These are phyloP conservation scores for Pocillopora meandrina DNA, from an alignment of 92 coral and sea anemone genomes.

Conservation along the genomic window DNA sequence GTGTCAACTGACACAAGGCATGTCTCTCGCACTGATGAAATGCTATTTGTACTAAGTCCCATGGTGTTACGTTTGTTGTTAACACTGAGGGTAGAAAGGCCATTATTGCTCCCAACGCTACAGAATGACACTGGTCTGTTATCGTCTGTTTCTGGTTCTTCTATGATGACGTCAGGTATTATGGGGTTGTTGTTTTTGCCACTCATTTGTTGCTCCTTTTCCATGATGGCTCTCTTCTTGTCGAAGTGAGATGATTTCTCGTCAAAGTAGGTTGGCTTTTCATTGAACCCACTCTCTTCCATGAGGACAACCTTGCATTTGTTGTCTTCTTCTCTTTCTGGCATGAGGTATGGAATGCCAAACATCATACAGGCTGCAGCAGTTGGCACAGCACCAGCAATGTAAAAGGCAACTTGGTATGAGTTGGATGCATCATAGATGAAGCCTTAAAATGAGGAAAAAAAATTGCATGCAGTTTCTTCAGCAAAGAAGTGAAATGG, in stretches of 20 bases:
- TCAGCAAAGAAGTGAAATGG: too few species aligned
- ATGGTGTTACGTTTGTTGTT: constrained; percentile 55
- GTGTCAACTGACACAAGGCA: constrained; percentile 69
- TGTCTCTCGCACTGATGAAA: constrained; percentile 68
- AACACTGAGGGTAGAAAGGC: constrained; percentile 49
- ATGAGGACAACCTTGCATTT: constrained; percentile 58
- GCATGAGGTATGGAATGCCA: constrained; percentile 95
- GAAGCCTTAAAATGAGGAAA: constrained; percentile 61
- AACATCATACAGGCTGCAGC: constrained; percentile 96
- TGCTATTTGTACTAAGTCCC: constrained; percentile 67
- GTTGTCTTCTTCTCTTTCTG: constrained; percentile 68
- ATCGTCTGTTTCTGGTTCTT: constrained; percentile 22
- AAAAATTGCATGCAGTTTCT: background rate
- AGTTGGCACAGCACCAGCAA: constrained; percentile 99
- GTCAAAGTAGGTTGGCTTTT: constrained; percentile 62
- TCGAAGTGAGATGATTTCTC: constrained; percentile 38
- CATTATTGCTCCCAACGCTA: constrained; percentile 29
- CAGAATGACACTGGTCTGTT: constrained; percentile 51
- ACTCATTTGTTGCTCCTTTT: constrained; percentile 11
- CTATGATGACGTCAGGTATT: constrained; percentile 39
- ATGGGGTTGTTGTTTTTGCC: constrained; percentile 3
- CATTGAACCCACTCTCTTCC: constrained; percentile 64
- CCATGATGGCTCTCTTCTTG: constrained; percentile 34
- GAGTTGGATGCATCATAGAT: constrained; percentile 87
- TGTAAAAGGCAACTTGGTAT: constrained; percentile 95